A percentile compares a stretch with the other conserved stretches of the same genome.
phyloP scores from a whole-genome alignment of 2,797 vertebrate species.

The Australoheros facetus region DNA sequence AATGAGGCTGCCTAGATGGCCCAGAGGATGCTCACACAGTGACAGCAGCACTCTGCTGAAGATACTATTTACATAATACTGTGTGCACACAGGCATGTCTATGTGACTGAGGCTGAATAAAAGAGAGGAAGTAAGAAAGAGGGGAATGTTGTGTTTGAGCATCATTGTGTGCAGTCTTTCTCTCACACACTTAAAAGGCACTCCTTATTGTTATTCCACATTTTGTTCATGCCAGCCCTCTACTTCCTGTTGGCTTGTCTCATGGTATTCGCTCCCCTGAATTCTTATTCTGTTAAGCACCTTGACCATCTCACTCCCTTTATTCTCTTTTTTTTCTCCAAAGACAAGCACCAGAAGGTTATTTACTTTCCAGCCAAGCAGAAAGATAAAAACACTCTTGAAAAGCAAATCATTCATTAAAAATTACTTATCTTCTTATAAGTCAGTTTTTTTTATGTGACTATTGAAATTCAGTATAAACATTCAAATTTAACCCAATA shows the following conservation, averaged over 20 bases:
- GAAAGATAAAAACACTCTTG: slow-evolving; percentile 13
- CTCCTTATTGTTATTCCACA: slow-evolving; percentile 80
- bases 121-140: slow-evolving; percentile 69
- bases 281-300: slow-evolving; percentile 66
- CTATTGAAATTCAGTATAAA: neutral
- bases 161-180: slow-evolving; percentile 74
- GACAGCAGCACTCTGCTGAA: slow-evolving; percentile 79
- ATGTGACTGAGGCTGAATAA: slow-evolving; percentile 76
- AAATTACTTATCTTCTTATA: neutral
- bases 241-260: slow-evolving; percentile 60
- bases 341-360: slow-evolving; percentile 55
- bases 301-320: slow-evolving; percentile 63
- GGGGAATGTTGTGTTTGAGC: slow-evolving; percentile 73
- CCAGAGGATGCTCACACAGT: slow-evolving; percentile 78
- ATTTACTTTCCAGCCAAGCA: slow-evolving; percentile 57
- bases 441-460: neutral
- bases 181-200: slow-evolving; percentile 68
- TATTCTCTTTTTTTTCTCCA: slow-evolving; percentile 50
- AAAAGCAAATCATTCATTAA: slow-evolving; percentile 20
- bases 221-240: slow-evolving; percentile 68
- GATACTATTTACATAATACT: slow-evolving; percentile 85
- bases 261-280: slow-evolving; percentile 30
- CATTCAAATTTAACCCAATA: neutral
- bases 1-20: slow-evolving; percentile 84
- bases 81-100: slow-evolving; percentile 76